These are phyloP conservation scores for Raillietiella orientalis DNA, from an alignment of 2,888 invertebrate genomes.

Conservation along the genomic window DNA sequence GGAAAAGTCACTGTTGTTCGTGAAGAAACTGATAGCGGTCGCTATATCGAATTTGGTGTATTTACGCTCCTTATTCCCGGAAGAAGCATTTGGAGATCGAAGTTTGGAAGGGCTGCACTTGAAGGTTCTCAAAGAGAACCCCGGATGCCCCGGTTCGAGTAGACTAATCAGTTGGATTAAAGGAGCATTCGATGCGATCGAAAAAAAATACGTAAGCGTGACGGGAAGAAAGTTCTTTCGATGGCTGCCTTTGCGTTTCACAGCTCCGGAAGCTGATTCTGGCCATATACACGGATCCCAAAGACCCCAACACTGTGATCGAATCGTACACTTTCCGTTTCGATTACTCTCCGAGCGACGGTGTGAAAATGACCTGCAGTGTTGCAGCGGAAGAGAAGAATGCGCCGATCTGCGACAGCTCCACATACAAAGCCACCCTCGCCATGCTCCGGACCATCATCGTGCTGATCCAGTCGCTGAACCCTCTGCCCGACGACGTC, in stretches of 20 bases:
- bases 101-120: conserved; percentile 13
- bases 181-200: conserved; percentile 16
- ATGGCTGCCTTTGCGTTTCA: background rate
- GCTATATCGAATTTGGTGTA: conserved; percentile 15
- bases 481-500: conserved; percentile 12
- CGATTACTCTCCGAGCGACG: conserved; percentile 11
- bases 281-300: conserved; percentile 12
- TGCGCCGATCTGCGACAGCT: conserved; percentile 6
- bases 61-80: conserved; percentile 15
- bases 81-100: conserved; percentile 14
- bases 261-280: conserved; percentile 11
- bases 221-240: conserved; percentile 1
- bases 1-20: conserved; percentile 13
- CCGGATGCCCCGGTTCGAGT: conserved; percentile 12
- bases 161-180: conserved; percentile 14
- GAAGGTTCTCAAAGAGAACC: conserved; percentile 13
- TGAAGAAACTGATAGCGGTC: conserved; percentile 14
- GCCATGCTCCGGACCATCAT: conserved; percentile 13
- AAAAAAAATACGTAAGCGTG: conserved; percentile 15
- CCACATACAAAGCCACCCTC: conserved; percentile 13
- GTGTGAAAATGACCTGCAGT: conserved; percentile 12
- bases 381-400: conserved; percentile 4
- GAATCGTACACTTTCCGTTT: conserved; percentile 15
- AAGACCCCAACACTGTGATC: conserved; percentile 12
- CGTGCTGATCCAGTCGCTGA: conserved; percentile 12